Evolutionary conservation across 2,888 invertebrate species (phyloP).

Genomic region (Drosophila nigritarsus): DNA sequence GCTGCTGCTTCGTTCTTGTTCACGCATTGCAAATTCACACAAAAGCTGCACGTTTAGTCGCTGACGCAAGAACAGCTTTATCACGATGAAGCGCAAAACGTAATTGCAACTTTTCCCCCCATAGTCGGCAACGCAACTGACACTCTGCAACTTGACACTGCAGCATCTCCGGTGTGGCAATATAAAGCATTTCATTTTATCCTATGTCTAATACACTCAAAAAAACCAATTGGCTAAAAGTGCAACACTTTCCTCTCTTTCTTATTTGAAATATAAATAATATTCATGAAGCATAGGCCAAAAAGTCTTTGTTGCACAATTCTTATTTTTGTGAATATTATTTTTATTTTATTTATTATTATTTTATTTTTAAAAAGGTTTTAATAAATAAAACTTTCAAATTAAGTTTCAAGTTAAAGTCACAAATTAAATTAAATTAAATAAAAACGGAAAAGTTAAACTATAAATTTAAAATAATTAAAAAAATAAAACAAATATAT

Average conservation of each 20-base stretch:
- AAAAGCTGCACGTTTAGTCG: conserved; percentile 53
- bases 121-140: conserved; percentile 14
- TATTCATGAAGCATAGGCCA: too few species aligned
- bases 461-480: background rate
- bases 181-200: background rate
- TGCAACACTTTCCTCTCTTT: background rate
- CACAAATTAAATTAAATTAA: background rate
- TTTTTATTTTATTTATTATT: background rate
- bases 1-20: conserved; percentile 20
- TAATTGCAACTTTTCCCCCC: conserved; percentile 51
- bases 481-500: background rate
- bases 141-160: conserved; percentile 13
- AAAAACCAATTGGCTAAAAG: background rate
- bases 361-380: background rate
- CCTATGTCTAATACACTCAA: background rate
- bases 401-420: background rate
- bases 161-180: conserved; percentile 10
- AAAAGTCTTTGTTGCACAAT: background rate
- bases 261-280: background rate
- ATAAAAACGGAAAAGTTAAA: background rate
- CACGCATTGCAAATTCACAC: conserved; percentile 64
- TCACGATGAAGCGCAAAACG: conserved; percentile 52
- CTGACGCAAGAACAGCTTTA: conserved; percentile 39
- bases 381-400: background rate
- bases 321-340: background rate